phyloP scores from a whole-genome alignment of 2,113 vertebrate genomes.

The Cricetomys ansorgei region DNA sequence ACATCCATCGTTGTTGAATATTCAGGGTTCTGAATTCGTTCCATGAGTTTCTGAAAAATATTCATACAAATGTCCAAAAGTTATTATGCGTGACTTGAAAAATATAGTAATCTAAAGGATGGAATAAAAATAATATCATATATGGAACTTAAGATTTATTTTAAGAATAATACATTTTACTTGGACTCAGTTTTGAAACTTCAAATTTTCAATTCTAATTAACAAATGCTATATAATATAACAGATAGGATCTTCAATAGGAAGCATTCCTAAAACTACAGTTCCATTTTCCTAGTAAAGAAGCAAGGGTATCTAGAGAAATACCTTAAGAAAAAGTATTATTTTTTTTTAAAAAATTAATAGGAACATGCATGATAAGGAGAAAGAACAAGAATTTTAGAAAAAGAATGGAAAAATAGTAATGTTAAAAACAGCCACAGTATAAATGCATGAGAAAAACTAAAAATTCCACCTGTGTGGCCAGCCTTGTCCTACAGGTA shows the following conservation, averaged over 20 bases:
- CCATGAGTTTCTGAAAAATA: slow-evolving; percentile 96
- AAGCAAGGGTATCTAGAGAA: slow-evolving; percentile 53
- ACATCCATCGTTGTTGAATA: slow-evolving; percentile 99
- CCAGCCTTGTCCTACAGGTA: background rate
- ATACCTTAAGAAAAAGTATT: slow-evolving; percentile 46
- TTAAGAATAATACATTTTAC: slow-evolving; percentile 51
- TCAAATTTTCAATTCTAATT: slow-evolving; percentile 60
- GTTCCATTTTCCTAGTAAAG: slow-evolving; percentile 56
- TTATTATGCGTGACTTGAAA: slow-evolving; percentile 64
- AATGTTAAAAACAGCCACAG: slow-evolving; percentile 46
- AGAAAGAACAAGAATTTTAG: slow-evolving; percentile 66
- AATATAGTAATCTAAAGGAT: slow-evolving; percentile 38
- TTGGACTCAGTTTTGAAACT: slow-evolving; percentile 42
- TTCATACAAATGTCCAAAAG: slow-evolving; percentile 58
- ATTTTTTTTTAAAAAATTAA: slow-evolving; percentile 49
- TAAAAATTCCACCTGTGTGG: background rate
- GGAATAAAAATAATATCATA: slow-evolving; percentile 34
- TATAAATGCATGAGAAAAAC: slow-evolving; percentile 50
- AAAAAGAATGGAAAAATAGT: slow-evolving; percentile 59
- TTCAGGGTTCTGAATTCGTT: slow-evolving; percentile 98
- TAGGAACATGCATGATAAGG: slow-evolving; percentile 47
- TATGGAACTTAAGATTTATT: slow-evolving; percentile 40
- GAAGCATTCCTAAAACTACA: slow-evolving; percentile 47
- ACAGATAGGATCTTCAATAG: slow-evolving; percentile 45
- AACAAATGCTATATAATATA: slow-evolving; percentile 49